Evolutionary conservation across 2,888 invertebrate genomes (phyloP), one percentile per base, ranked within the genome.

Genomic region (Acanthosepion pharaonis): DNA sequence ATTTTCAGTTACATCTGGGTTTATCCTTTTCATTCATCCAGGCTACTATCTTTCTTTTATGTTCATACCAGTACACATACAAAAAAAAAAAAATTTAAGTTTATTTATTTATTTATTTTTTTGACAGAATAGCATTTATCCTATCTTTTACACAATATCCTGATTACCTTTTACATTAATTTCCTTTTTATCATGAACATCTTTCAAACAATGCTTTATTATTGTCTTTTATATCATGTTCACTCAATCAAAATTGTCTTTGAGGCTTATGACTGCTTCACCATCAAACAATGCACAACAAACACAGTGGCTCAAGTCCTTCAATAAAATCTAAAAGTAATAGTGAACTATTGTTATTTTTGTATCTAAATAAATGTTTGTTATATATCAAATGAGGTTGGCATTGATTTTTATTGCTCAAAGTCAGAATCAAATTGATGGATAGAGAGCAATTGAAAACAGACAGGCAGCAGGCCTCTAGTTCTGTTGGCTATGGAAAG

Each of bases 371-470:
- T 78, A 78, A 78, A 78, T 78, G 78, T 78, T 78, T 78, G 78
- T 78, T 78, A 33, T 78, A 78, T 78, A 78, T 78, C n/a, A 5
- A 15, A 78, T 78, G n/a, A 78, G 78, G 78, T 33, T n/a, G n/a
- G 78, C 78, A 78, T 78, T 78, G 78, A 78, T 78, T 78, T 78
- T 78, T 78, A 78, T 78, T 78, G 78, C 78, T 78, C 78, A 78
- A 78, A 78, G 78, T n/a, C n/a, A 78, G 78, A 78, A 78, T 78
- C 78, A 78, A 78, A 78, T 78, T 78, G n/a, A 78, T 78, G 78
- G 78, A 78, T 78, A 78, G 78, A 78, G 78, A 78, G n/a, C 78
- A 78, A 78, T 78, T 78, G 78, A 78, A 33, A 33, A 11, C 78
- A 33, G 78, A 33, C 78, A 78, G 78, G 33, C 78, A 33, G 15